Evolutionary conservation across 2,113 vertebrate species (phyloP).

Genomic region (Serilophus lunatus): DNA sequence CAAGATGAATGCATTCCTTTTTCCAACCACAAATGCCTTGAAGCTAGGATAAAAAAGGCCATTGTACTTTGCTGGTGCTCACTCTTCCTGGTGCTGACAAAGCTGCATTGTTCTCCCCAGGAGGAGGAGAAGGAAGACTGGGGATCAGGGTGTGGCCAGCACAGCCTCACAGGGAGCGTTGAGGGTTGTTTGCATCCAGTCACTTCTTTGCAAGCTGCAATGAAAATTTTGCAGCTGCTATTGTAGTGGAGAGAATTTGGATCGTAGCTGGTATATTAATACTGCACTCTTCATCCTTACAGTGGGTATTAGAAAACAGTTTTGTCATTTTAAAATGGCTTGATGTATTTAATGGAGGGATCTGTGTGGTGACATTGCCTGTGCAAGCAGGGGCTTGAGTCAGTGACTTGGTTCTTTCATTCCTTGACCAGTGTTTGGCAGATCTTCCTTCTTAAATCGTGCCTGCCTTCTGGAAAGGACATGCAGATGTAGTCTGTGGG

Average conservation of each 20-base stretch:
- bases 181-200: background rate
- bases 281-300: background rate
- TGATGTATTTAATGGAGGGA: background rate
- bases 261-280: background rate
- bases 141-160: background rate
- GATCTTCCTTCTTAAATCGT: background rate
- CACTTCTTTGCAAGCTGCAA: background rate
- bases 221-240: background rate
- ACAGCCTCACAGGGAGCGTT: background rate
- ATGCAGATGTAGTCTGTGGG: background rate
- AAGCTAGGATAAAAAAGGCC: slow-evolving; percentile 19
- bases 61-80: slow-evolving; percentile 2
- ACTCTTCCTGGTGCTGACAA: slow-evolving; percentile 3
- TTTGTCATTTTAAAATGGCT: background rate
- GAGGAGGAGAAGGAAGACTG: background rate
- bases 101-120: background rate
- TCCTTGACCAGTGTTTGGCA: background rate
- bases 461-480: background rate
- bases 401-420: background rate
- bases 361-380: background rate
- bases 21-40: slow-evolving; percentile 14
- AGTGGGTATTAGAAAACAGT: background rate
- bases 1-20: slow-evolving; percentile 25
- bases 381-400: background rate
- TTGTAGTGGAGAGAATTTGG: background rate